Conservation (phyloP, 1,140 invertebrate genomes). For the Muscidifurax raptorellus region DNA sequence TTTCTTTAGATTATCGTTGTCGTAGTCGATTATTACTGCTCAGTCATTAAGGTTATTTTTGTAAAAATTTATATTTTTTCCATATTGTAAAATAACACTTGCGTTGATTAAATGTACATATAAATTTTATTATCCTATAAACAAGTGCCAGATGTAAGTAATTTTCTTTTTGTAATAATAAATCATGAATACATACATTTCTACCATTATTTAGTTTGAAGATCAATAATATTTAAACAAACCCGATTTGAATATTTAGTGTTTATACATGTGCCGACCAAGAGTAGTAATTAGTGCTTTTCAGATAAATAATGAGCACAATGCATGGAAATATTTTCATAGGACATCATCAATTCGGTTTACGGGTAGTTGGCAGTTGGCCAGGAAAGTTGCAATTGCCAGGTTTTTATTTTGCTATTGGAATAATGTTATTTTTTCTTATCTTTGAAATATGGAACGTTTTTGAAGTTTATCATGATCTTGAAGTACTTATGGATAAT, state of each 20-base stretch:
- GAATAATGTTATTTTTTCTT: constrained; percentile 17
- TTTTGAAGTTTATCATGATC: background rate
- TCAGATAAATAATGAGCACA: background rate
- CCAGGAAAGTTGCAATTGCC: background rate
- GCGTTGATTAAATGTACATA: background rate
- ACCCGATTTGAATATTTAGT: background rate
- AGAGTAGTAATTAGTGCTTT: no score
- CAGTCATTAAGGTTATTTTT: background rate
- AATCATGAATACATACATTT: no score
- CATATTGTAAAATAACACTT: background rate
- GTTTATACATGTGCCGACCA: no score
- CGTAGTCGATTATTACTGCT: background rate
- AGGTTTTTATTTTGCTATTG: constrained; percentile 32
- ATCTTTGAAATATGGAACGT: constrained; percentile 40
- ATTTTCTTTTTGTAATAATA: background rate
- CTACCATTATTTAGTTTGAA: no score
- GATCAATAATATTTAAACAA: background rate
- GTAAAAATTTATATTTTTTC: background rate
- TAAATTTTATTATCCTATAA: background rate
- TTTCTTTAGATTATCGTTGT: background rate
- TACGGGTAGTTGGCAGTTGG: constrained; percentile 25
- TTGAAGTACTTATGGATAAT: constrained; percentile 47
- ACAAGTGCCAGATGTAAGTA: background rate
- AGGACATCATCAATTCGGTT: constrained; percentile 24
- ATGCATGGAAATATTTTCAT: constrained; percentile 30